phyloP scores from a whole-genome alignment of 1,140 invertebrate species.

The Parapsyche elsis region DNA sequence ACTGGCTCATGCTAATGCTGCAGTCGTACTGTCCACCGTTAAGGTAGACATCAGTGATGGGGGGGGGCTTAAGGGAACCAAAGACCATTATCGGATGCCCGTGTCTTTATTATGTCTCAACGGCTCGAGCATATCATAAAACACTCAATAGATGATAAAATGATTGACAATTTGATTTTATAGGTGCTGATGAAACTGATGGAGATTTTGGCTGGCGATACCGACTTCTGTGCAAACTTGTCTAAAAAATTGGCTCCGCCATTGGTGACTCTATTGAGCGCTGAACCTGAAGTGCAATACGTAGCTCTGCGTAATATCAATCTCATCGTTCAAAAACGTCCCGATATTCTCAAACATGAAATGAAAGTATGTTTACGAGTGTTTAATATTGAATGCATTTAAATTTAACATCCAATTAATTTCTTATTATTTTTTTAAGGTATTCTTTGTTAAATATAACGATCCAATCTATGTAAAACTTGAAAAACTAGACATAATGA shows the following conservation, averaged over 20 bases:
- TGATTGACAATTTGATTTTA: not conserved
- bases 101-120: not conserved
- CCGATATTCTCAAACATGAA: conserved; percentile 99
- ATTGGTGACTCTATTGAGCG: conserved; percentile 97
- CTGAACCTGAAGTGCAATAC: conserved; percentile 99
- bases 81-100: too few species aligned
- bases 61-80: too few species aligned
- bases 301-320: conserved; percentile 99
- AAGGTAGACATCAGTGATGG: conserved; percentile 79
- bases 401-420: conserved; percentile 29
- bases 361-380: conserved; percentile 88
- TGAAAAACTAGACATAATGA: conserved; percentile 99
- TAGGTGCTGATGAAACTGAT: conserved; percentile 95
- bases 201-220: conserved; percentile 93
- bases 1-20: conserved; percentile 98
- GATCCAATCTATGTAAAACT: conserved; percentile 99
- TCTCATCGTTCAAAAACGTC: conserved; percentile 98
- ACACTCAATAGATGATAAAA: too few species aligned
- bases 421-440: conserved; percentile 61
- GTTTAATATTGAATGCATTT: not conserved
- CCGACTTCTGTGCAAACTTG: conserved; percentile 93
- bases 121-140: too few species aligned
- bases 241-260: conserved; percentile 98
- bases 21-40: conserved; percentile 98
- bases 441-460: conserved; percentile 99